Evolutionary conservation across 2,888 invertebrate genomes (phyloP), one percentile per base, ranked within the genome.

Genomic region (Rotaria sp.): DNA sequence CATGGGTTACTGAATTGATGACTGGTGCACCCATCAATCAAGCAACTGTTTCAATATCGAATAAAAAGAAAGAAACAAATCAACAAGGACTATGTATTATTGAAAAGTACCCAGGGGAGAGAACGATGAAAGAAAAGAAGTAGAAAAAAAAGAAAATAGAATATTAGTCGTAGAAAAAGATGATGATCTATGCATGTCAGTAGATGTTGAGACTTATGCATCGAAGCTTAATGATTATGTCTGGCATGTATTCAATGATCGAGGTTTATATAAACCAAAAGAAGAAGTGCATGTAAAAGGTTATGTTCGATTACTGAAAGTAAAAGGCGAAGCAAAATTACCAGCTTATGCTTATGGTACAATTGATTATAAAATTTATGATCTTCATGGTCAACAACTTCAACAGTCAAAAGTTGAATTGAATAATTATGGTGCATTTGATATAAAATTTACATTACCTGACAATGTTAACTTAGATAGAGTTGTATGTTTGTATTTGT

Each of bases 401-500:
- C 26, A 41, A 80, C 8, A 41, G 38, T 80, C 75, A 41, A 35
- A 80, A 80, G 75, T 80, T 21, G n/a, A 45, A 80, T 80, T 80
- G 45, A 80, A 80, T 80, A 80, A 45, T 38, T 80, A 80, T 80
- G 75, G 75, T 38, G 75, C 75, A 38, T 80, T 80, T 26, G 75
- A 80, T 45, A 30, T 80, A 24, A 80, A 80, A 80, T 80, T 80
- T 80, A 80, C 38, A 41, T 80, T 80, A n/a, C 75, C 75, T 80
- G 75, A 80, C 24, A 80, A 80, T 26, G 75, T 45, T 26, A 80
- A 80, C 11, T 45, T 80, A 80, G 75, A 45, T 75, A 75, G 7
- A 10, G 0, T 74, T 30, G 13, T 50, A 50, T 50, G 50, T 50
- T 50, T 15, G 18, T 50, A 50, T 50, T 50, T 50, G 7, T 18